These are phyloP conservation scores for Trissolcus japonicus DNA, from an alignment of 2,888 invertebrate species.

Conservation along the genomic window DNA sequence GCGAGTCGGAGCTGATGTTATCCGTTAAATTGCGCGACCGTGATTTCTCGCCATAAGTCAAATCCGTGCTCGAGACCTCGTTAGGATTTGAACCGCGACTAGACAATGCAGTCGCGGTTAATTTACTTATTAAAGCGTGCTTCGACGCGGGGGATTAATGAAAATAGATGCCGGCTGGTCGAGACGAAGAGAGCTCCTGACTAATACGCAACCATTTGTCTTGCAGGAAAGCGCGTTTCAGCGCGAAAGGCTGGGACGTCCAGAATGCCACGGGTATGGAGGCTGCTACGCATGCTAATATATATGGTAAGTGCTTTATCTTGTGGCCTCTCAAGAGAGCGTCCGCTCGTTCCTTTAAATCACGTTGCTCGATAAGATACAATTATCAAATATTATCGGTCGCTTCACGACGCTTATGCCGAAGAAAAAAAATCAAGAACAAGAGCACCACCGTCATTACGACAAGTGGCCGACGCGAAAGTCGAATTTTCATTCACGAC, in stretches of 20 bases:
- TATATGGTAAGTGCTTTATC: constrained; percentile 70
- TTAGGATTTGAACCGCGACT: constrained; percentile 72
- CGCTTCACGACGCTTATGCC: constrained; percentile 37
- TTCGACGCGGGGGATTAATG: constrained; percentile 63
- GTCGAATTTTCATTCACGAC: constrained; percentile 38
- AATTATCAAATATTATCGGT: constrained; percentile 54
- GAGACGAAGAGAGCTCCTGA: constrained; percentile 35
- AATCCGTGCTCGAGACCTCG: constrained; percentile 67
- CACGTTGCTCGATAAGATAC: constrained; percentile 47
- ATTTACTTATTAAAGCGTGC: constrained; percentile 71
- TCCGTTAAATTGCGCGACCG: constrained; percentile 53
- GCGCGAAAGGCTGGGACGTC: constrained; percentile 75
- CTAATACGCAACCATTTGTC: constrained; percentile 50
- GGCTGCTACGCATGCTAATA: constrained; percentile 75
- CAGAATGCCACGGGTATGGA: constrained; percentile 75
- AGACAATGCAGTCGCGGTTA: constrained; percentile 68
- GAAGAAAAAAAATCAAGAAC: not conserved
- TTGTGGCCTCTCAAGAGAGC: constrained; percentile 32
- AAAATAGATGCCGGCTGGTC: constrained; percentile 62
- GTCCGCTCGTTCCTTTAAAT: constrained; percentile 45
- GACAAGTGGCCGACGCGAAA: constrained; percentile 10
- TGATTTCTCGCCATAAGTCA: constrained; percentile 58
- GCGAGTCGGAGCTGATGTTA: constrained; percentile 13
- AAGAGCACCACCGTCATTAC: constrained; percentile 12
- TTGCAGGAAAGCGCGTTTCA: constrained; percentile 70